Base-by-base conservation (phyloP, 1,140 invertebrate genomes). In the Drosophila oshimai region DNA sequence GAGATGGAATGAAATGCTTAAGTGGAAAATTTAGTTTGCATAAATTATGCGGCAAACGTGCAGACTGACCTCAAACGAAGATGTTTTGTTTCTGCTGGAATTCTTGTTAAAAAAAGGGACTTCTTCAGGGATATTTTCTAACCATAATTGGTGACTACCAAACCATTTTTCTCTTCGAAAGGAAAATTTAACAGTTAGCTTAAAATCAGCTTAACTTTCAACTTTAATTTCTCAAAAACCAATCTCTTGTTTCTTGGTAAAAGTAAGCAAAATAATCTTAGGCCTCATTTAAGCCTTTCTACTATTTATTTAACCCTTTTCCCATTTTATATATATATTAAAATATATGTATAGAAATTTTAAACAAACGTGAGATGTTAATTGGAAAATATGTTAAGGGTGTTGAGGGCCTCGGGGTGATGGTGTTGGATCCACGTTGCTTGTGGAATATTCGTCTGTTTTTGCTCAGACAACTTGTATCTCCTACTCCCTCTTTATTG, bases 1-100 rank as follows among this genome's bases (percentile, higher is more conserved):
- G 46, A 64, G 26, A 51, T 50, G 54, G 47, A 57, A 58, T 61
- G 42, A 51, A 78, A 74, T 71, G 64, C 78, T 80, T 62, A 80
- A 80, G 76, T 80, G 76, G 70, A 80, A 80, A 80, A 74, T 80
- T 67, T 74, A 74, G 76, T 80, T 80, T 74, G 76, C 76, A 80
- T 80, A 80, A 80, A 80, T 80, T 80, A 80, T 80, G 70, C 76
- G 54, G 54, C 41, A 50, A 64, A 49, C 69, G 69, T 73, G 69
- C 68, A 73, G 55, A 62, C 57, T 47, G 41, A 69, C 46, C 45
- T 20, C 29, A 3, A 53, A 68, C 6, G 6, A 55, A 71, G 67
- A 26, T 29, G 26, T 47, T 39, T 10, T 15, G 12, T 12, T 17
- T 53, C 34, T 34, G 22, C 0, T 20, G 18, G 3, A 12, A 36